Evolutionary conservation across 2,113 vertebrate genomes (phyloP), one percentile per base, ranked within the genome.

Genomic region (Daboia siamensis): DNA sequence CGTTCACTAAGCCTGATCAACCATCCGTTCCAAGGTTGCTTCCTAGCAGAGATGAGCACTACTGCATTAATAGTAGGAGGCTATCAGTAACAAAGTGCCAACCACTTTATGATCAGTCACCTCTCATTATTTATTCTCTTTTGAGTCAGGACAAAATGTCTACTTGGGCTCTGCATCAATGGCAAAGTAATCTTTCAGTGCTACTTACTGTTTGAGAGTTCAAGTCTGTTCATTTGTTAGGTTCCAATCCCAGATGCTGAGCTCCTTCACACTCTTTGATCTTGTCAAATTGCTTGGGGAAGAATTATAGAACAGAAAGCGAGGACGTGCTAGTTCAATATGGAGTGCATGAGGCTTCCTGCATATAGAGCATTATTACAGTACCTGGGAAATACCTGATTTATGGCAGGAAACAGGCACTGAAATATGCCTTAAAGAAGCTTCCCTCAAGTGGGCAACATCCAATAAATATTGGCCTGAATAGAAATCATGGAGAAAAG

Each of bases 161-260:
- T 94, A 94, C 91, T 33, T 88, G 89, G 55, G 92, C 94, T 90
- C 87, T 91, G 54, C 86, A 74, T 95, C 86, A 89, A 89, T 92
- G 39, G 56, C 39, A 89, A 94, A 96, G 33, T 93, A 94, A 95
- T 95, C 69, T 54, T 96, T 95, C 94, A 95, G 1, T 94, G 91
- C 17, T 93, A 17, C 64, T 95, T 93, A 93, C 0, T 51, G 24
- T 92, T 95, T 91, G 95, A 96, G 94, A 95, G 74, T 69, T 94
- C 64, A 52, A 56, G 57, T 74, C 17, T 93, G 24, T 52, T 96
- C 87, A 91, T 94, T 93, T 95, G 89, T 93, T 95, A 94, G 91
- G 15, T 20, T 96, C 86, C 84, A 51, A 33, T 44, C 29, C 39
- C 24, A 10, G 46, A 59, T 87, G 59, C 55, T 93, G 57, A 91